A percentile compares a stretch with the other conserved stretches of the same genome.
Conservation (phyloP, 2,888 invertebrate species). For the Nephrotoma appendiculata region DNA sequence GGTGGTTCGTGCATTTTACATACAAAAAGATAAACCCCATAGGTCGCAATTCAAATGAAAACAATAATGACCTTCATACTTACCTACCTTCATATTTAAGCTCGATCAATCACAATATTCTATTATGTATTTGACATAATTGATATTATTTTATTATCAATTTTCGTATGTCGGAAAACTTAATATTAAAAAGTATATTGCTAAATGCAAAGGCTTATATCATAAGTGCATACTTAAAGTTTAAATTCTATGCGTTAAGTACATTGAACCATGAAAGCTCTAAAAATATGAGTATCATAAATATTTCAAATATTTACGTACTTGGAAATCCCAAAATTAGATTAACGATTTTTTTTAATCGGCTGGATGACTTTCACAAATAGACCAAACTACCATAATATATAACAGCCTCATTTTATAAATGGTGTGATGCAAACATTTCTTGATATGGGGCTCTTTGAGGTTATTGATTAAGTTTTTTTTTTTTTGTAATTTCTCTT, state of each 20-base stretch:
- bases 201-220: background rate
- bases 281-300: background rate
- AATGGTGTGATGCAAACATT: too few relatives aligned
- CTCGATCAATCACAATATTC: background rate
- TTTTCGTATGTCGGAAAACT: too few relatives aligned
- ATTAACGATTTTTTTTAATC: background rate
- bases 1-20: background rate
- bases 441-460: too few relatives aligned
- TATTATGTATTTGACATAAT: background rate
- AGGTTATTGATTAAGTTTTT: too few relatives aligned
- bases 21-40: background rate
- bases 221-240: background rate
- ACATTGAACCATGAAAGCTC: background rate
- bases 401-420: too few relatives aligned
- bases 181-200: background rate
- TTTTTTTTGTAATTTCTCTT: too few relatives aligned
- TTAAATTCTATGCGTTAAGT: too few relatives aligned
- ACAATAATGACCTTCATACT: too few relatives aligned
- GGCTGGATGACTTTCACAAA: too few relatives aligned
- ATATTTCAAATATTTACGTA: background rate
- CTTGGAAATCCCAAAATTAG: background rate
- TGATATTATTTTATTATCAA: background rate
- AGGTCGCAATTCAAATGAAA: too few relatives aligned
- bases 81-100: background rate
- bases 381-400: too few relatives aligned